Conservation (phyloP, 2,888 invertebrate species). For the Ectropis crepuscularia region DNA sequence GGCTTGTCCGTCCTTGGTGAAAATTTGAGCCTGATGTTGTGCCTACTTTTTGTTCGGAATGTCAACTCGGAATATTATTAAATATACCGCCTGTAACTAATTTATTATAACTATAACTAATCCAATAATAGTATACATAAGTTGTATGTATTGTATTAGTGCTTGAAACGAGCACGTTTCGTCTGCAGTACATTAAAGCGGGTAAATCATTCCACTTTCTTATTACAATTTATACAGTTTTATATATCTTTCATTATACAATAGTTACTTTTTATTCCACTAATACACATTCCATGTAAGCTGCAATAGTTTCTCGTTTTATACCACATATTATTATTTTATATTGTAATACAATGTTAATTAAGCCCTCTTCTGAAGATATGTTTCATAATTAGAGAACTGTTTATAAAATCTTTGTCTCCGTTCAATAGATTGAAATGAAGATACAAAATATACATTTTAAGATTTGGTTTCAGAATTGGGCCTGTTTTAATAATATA, state of each 20-base stretch:
- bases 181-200: conserved; percentile 45
- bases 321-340: conserved; percentile 51
- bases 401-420: too few species aligned
- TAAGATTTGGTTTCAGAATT: too few species aligned
- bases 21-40: conserved; percentile 74
- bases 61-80: conserved; percentile 58
- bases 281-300: conserved; percentile 69
- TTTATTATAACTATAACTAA: background rate
- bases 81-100: conserved; percentile 11
- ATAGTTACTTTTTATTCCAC: conserved; percentile 50
- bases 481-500: conserved; percentile 24
- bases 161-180: background rate
- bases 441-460: too few species aligned
- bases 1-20: conserved; percentile 75
- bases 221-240: conserved; percentile 33
- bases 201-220: conserved; percentile 66
- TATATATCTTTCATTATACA: conserved; percentile 41
- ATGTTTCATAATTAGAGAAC: too few species aligned
- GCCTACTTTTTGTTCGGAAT: conserved; percentile 70
- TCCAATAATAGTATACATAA: background rate
- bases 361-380: too few species aligned
- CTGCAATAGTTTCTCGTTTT: conserved; percentile 73
- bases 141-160: background rate
- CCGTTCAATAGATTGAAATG: too few species aligned
- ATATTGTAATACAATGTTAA: conserved; percentile 44